Evolutionary conservation across 1,140 invertebrate genomes (phyloP).

Genomic region (Neelides sp.): DNA sequence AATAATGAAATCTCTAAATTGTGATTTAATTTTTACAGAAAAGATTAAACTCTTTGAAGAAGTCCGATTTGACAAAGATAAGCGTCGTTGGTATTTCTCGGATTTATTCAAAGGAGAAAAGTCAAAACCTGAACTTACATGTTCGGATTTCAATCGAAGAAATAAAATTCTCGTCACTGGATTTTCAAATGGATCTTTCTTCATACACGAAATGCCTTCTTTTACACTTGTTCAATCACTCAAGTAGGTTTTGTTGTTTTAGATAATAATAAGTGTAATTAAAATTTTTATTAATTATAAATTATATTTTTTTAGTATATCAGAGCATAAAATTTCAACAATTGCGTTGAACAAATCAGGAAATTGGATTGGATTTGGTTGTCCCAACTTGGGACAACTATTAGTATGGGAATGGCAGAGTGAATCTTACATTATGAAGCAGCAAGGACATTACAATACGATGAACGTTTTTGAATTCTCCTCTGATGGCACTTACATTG

Average conservation of each 20-base stretch:
- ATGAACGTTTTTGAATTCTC: constrained; percentile 82
- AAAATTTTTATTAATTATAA: constrained; percentile 3
- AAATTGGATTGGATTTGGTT: constrained; percentile 89
- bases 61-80: too few species aligned
- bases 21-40: too few species aligned
- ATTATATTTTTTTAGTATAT: constrained; percentile 46
- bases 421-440: constrained; percentile 95
- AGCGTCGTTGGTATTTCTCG: constrained; percentile 56
- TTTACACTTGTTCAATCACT: constrained; percentile 83
- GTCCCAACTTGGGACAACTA: constrained; percentile 69
- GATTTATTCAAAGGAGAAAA: constrained; percentile 50
- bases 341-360: constrained; percentile 71
- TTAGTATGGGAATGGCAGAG: constrained; percentile 99
- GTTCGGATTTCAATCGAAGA: constrained; percentile 59
- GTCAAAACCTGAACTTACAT: constrained; percentile 51
- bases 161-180: constrained; percentile 68
- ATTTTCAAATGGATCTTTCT: constrained; percentile 69
- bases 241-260: constrained; percentile 38
- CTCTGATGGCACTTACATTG: constrained; percentile 75
- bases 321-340: constrained; percentile 63
- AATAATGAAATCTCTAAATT: too few species aligned
- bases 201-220: constrained; percentile 83
- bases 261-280: constrained; percentile 2
- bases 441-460: constrained; percentile 83
- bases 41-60: too few species aligned